These are phyloP conservation scores for Gadopsis marmoratus DNA, from an alignment of 2,797 vertebrate genomes.

Conservation along the genomic window DNA sequence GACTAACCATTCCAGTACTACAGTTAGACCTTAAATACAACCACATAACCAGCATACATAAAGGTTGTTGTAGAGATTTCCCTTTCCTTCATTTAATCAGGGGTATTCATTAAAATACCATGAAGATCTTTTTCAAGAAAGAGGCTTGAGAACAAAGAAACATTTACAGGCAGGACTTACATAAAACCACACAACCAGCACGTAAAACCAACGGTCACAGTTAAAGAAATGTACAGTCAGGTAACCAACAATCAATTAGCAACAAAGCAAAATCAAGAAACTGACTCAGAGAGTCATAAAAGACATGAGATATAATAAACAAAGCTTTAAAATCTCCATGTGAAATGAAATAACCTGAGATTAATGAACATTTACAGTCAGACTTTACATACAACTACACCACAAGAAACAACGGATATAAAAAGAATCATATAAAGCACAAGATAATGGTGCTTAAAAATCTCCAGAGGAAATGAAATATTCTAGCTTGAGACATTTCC, in stretches of 20 bases:
- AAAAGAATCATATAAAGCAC: background rate
- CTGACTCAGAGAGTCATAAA: background rate
- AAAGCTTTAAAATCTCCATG: background rate
- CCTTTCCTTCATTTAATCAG: background rate
- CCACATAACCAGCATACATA: background rate
- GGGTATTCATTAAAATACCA: background rate
- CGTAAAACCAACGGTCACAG: background rate
- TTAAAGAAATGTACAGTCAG: background rate
- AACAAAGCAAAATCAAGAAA: background rate
- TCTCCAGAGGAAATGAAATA: background rate
- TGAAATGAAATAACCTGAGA: conserved; percentile 3
- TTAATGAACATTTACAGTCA: conserved; percentile 1
- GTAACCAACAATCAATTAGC: background rate
- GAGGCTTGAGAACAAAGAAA: background rate
- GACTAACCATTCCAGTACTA: background rate
- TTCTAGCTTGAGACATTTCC: background rate
- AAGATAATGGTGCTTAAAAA: background rate
- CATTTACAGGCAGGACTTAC: background rate
- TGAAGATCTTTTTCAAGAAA: background rate
- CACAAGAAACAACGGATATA: conserved; percentile 10
- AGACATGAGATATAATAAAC: background rate
- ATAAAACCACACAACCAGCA: conserved; percentile 2
- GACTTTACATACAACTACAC: conserved; percentile 1
- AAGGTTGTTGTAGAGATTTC: background rate
- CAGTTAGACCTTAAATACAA: background rate